phyloP scores from a whole-genome alignment of 2,113 vertebrate species.

The Paracanthobrama guichenoti region DNA sequence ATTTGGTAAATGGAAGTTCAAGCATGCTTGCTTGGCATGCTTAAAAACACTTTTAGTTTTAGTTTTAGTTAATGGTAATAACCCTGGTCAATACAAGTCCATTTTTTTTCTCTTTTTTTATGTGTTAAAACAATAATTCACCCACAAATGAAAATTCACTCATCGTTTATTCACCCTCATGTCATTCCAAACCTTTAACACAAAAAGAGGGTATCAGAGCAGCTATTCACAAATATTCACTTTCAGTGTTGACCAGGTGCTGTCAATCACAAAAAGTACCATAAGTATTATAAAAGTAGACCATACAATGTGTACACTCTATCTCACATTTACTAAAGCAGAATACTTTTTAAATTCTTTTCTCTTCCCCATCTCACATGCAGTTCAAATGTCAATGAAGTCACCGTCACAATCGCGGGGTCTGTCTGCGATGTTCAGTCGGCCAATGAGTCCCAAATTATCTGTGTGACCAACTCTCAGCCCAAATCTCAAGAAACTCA shows the following conservation, averaged over 20 bases:
- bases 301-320: no score
- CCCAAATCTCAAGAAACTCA: slow-evolving; percentile 73
- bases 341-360: no score
- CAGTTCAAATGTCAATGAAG: slow-evolving; percentile 67
- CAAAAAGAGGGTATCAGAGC: no score
- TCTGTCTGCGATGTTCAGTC: slow-evolving; percentile 74
- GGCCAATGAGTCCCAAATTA: slow-evolving; percentile 73
- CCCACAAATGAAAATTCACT: not conserved
- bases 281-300: no score
- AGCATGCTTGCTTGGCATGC: no score
- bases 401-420: slow-evolving; percentile 76
- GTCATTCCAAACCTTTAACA: not conserved
- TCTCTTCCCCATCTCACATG: not conserved
- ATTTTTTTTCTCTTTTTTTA: no score
- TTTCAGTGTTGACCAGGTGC: not conserved
- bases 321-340: not conserved
- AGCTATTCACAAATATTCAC: not conserved
- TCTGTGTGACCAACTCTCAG: slow-evolving; percentile 78
- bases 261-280: not conserved
- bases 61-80: no score
- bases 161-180: not conserved
- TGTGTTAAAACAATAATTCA: not conserved
- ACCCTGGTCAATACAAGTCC: no score
- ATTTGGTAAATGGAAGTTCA: no score
- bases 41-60: not conserved